phyloP scores from a whole-genome alignment of 2,888 invertebrate species.

The Tachystola acroxantha region DNA sequence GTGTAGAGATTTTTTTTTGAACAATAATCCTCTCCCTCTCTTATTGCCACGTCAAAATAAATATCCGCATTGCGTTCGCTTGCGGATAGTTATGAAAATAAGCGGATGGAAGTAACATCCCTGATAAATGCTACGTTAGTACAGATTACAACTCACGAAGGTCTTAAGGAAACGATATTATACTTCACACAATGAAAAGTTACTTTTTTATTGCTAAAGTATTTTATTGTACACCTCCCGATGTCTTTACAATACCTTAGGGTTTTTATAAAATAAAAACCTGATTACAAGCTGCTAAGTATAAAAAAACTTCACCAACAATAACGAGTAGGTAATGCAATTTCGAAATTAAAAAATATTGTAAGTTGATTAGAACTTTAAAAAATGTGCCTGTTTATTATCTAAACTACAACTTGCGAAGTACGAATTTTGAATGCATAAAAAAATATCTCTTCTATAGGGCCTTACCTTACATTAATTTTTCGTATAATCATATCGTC shows the following conservation, averaged over 20 bases:
- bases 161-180: conserved; percentile 34
- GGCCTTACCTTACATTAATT: conserved; percentile 74
- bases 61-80: no score
- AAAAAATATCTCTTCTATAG: conserved; percentile 76
- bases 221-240: conserved; percentile 67
- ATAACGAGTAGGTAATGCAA: conserved; percentile 72
- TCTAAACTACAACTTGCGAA: conserved; percentile 48
- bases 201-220: conserved; percentile 53
- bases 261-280: conserved; percentile 54
- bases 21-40: no score
- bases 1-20: no score
- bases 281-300: conserved; percentile 70
- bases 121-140: no score
- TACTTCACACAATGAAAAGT: conserved; percentile 48
- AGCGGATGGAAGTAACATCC: no score
- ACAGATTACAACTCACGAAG: conserved; percentile 12
- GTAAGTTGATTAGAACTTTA: conserved; percentile 26
- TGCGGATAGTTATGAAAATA: no score
- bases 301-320: conserved; percentile 68
- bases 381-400: conserved; percentile 18
- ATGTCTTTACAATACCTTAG: conserved; percentile 67
- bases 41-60: no score
- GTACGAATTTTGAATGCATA: conserved; percentile 72
- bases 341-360: conserved; percentile 48
- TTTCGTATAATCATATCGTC: conserved; percentile 74